phyloP scores from a whole-genome alignment of 2,888 invertebrate species.

The Drosophila siamana region DNA sequence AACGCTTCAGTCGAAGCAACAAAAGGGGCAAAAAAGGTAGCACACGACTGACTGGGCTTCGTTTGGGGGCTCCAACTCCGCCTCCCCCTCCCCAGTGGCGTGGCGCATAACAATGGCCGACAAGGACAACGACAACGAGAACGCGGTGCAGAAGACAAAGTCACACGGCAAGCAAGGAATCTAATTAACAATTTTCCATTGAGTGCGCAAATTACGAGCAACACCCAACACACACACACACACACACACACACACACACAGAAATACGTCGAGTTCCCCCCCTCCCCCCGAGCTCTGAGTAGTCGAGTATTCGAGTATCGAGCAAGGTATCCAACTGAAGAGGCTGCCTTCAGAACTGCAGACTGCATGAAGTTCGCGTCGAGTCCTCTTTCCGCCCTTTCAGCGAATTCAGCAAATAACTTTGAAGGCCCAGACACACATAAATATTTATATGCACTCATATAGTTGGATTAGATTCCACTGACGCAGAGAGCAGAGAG shows the following conservation, averaged over 20 bases:
- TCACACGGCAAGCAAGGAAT: constrained; percentile 83
- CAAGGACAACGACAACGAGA: constrained; percentile 27
- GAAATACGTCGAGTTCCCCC: not conserved
- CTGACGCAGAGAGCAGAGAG: not conserved
- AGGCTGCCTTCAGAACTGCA: not conserved
- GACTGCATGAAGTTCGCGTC: not conserved
- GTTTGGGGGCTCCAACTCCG: not conserved
- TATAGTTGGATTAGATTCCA: not conserved
- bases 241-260: too few species aligned
- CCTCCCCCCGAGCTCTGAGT: not conserved
- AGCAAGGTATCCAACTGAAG: not conserved
- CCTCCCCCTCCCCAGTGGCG: not conserved
- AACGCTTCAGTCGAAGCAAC: constrained; percentile 44
- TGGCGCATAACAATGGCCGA: constrained; percentile 62
- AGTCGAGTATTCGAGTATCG: not conserved
- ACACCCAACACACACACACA: too few species aligned
- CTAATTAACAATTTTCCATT: constrained; percentile 86
- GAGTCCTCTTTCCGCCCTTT: not conserved
- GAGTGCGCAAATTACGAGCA: constrained; percentile 84
- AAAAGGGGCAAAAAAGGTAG: not conserved
- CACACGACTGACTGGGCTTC: not conserved
- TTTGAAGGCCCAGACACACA: not conserved
- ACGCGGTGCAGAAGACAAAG: constrained; percentile 70
- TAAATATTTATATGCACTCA: not conserved
- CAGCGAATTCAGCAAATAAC: not conserved